Evolutionary conservation across 2,113 vertebrate species (phyloP).

Genomic region (Pachyramphus minor): DNA sequence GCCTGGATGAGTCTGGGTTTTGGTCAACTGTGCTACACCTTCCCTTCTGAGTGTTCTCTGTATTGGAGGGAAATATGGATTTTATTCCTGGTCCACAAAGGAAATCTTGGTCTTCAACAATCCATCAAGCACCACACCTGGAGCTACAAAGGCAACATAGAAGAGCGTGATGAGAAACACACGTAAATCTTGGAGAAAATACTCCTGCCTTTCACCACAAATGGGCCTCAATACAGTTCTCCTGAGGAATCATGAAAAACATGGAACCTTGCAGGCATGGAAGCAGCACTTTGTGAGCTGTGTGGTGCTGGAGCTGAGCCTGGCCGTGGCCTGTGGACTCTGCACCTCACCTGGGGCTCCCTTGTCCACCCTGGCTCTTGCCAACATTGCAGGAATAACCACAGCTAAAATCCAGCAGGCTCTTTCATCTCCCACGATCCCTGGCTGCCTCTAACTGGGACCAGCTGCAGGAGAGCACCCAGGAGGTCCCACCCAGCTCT

Average conservation of each 20-base stretch:
- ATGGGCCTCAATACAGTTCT: background rate
- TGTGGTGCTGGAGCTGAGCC: background rate
- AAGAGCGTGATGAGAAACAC: background rate
- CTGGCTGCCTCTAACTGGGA: background rate
- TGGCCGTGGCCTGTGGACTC: background rate
- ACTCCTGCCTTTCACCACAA: background rate
- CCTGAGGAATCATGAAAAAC: background rate
- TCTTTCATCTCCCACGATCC: background rate
- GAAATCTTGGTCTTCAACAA: background rate
- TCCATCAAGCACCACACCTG: background rate
- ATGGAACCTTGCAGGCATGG: background rate
- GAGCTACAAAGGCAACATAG: background rate
- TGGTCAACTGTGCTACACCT: background rate
- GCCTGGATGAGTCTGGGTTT: background rate
- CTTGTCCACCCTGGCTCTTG: background rate
- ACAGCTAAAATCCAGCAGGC: background rate
- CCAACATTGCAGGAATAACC: background rate
- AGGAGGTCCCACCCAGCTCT: background rate
- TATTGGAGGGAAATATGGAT: background rate
- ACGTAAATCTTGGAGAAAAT: background rate
- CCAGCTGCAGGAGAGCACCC: background rate
- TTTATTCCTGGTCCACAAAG: background rate
- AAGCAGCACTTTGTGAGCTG: background rate
- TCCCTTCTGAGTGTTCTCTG: background rate
- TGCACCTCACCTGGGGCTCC: background rate